Conservation (phyloP, 2,888 invertebrate genomes). For the Venustoraphidia nigricollis region DNA sequence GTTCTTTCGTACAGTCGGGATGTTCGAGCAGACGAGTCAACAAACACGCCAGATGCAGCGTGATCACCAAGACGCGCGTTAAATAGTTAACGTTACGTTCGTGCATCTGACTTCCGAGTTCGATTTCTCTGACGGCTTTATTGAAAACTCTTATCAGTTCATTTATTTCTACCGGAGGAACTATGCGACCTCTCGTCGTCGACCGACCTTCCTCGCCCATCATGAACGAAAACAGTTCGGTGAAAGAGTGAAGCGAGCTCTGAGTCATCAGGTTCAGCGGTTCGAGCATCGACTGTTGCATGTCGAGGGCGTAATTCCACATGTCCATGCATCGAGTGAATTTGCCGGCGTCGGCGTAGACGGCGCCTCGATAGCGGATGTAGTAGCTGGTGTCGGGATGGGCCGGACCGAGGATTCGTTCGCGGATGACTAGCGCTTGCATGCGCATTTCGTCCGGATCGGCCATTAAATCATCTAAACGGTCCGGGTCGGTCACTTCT, state of each 20-base stretch:
- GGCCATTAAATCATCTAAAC: conserved; percentile 70
- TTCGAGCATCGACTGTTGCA: conserved; percentile 87
- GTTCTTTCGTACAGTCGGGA: conserved; percentile 19
- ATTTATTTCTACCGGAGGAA: conserved; percentile 64
- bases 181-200: conserved; percentile 47
- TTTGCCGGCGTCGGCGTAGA: conserved; percentile 90
- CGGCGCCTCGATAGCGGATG: conserved; percentile 54
- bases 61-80: conserved; percentile 72
- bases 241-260: conserved; percentile 84
- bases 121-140: conserved; percentile 65
- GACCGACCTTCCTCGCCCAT: conserved; percentile 70
- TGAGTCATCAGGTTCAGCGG: conserved; percentile 91
- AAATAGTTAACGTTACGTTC: conserved; percentile 63
- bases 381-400: conserved; percentile 96
- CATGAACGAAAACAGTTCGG: conserved; percentile 90
- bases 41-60: conserved; percentile 68
- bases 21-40: conserved; percentile 47
- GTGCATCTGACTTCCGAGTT: conserved; percentile 44
- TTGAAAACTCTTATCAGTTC: conserved; percentile 73
- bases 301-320: conserved; percentile 94
- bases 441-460: conserved; percentile 95
- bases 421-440: conserved; percentile 84
- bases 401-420: conserved; percentile 81
- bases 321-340: conserved; percentile 83
- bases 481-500: conserved; percentile 65